These are phyloP conservation scores for Platycnemis pennipes DNA, from an alignment of 2,888 invertebrate genomes.

Conservation along the genomic window DNA sequence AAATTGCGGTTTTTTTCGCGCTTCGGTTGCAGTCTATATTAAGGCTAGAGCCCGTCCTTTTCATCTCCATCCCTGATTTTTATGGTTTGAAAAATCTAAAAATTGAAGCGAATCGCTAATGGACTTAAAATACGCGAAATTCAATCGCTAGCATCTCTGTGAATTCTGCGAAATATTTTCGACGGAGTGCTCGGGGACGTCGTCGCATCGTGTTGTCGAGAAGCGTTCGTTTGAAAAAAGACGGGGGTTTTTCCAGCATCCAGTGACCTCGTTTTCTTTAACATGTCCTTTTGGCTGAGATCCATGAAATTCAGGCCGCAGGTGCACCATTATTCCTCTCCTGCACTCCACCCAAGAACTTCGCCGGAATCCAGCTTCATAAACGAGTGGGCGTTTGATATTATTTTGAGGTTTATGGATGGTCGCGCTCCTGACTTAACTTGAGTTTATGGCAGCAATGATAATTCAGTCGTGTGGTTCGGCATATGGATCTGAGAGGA, in stretches of 20 bases:
- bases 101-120: background rate
- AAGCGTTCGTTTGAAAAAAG: background rate
- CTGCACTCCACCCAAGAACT: background rate
- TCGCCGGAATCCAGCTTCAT: background rate
- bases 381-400: background rate
- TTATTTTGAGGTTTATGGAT: no score
- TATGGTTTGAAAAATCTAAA: background rate
- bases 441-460: no score
- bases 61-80: background rate
- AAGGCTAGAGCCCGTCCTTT: no score
- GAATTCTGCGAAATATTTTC: background rate
- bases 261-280: background rate
- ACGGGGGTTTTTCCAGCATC: background rate
- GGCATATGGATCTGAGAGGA: no score
- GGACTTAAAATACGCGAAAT: background rate
- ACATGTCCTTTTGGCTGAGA: background rate
- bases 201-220: background rate
- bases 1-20: no score
- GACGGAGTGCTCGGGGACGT: background rate
- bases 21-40: no score
- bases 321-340: background rate
- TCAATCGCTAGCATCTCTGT: background rate
- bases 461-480: no score
- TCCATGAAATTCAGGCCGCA: background rate
- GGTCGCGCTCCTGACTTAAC: no score